phyloP scores from a whole-genome alignment of 2,888 invertebrate species.

The Drosophila niveifrons region DNA sequence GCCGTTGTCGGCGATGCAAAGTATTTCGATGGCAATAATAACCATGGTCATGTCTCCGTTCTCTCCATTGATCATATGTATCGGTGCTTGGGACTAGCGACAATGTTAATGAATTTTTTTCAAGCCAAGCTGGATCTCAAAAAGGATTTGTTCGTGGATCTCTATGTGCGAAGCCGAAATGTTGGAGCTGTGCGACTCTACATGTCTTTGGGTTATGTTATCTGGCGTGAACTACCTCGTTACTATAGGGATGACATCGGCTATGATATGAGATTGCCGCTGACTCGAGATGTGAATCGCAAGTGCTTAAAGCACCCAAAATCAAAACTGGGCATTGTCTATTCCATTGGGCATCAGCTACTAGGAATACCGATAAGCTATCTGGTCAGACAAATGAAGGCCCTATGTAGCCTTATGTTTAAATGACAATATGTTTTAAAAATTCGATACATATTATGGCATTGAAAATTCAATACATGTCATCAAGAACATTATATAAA shows the following conservation, averaged over 20 bases:
- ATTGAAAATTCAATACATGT: too few relatives aligned
- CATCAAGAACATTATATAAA: neutral
- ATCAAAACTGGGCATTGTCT: neutral
- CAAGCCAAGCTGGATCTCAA: slow-evolving; percentile 22
- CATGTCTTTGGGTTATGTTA: slow-evolving; percentile 45
- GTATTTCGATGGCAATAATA: neutral
- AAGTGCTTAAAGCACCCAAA: slow-evolving; percentile 11
- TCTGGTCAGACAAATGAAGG: slow-evolving; percentile 1
- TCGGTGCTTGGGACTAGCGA: slow-evolving; percentile 57
- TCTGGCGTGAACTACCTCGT: slow-evolving; percentile 22
- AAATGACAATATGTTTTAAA: neutral
- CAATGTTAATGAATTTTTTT: slow-evolving; percentile 30
- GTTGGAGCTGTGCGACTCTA: slow-evolving; percentile 44
- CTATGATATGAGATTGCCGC: slow-evolving; percentile 57
- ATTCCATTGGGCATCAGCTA: slow-evolving; percentile 1
- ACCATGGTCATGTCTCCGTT: slow-evolving; percentile 50
- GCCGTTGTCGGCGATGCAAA: neutral
- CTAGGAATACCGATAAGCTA: neutral
- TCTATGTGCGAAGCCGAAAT: slow-evolving; percentile 54
- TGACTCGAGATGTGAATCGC: slow-evolving; percentile 31
- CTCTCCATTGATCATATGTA: slow-evolving; percentile 40
- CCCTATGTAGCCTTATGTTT: slow-evolving; percentile 4
- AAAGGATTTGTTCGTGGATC: slow-evolving; percentile 45
- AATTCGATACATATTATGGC: too few relatives aligned
- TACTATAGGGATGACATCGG: slow-evolving; percentile 53